These are phyloP conservation scores for Merops nubicus DNA, from an alignment of 2,113 vertebrate genomes.

Conservation along the genomic window DNA sequence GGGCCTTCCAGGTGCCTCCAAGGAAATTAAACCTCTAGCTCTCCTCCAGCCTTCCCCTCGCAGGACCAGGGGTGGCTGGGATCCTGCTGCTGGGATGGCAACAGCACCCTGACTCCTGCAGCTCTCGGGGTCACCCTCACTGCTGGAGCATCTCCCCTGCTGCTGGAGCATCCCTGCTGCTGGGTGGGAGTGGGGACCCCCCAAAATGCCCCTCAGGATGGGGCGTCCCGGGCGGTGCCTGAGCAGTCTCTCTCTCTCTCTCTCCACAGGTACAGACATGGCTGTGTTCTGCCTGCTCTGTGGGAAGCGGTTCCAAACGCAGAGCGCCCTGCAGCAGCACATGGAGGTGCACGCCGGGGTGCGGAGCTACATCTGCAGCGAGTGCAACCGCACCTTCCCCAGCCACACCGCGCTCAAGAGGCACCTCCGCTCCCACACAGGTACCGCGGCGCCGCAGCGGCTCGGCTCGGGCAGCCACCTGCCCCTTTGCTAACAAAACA, in stretches of 20 bases:
- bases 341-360: slow-evolving; percentile 98
- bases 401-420: slow-evolving; percentile 98
- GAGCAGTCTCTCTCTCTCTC: background rate
- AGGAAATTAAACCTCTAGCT: background rate
- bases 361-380: slow-evolving; percentile 97
- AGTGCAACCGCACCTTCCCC: slow-evolving; percentile 98
- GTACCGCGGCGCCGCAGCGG: too few relatives aligned
- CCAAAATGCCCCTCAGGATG: rapidly evolving
- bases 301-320: slow-evolving; percentile 96
- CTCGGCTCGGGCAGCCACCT: rapidly evolving
- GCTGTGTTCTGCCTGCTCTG: slow-evolving; percentile 98
- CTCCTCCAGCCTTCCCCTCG: rapidly evolving
- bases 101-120: background rate
- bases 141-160: background rate
- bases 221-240: background rate
- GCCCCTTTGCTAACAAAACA: rapidly evolving
- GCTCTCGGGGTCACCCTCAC: background rate
- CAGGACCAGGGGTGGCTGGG: rapidly evolving
- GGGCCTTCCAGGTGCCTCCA: background rate
- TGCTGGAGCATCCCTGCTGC: background rate
- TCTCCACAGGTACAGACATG: slow-evolving; percentile 89
- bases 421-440: slow-evolving; percentile 97
- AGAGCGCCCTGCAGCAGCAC: slow-evolving; percentile 96
- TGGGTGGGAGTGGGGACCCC: rapidly evolving
- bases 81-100: too few relatives aligned